phyloP scores from a whole-genome alignment of 2,113 vertebrate species.

The Pelodiscus sinensis region DNA sequence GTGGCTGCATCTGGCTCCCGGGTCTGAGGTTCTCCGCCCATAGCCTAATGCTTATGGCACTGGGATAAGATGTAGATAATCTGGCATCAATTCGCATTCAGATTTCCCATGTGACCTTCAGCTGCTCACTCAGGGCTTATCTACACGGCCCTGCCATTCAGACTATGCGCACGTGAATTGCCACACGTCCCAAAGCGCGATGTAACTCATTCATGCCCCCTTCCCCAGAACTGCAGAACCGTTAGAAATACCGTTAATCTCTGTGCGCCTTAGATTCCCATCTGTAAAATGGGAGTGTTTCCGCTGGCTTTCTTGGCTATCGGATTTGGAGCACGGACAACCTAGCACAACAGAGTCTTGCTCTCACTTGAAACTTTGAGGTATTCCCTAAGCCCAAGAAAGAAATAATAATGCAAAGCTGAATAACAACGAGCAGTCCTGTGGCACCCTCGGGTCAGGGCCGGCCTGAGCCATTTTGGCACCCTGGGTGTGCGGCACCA shows the following conservation, averaged over 20 bases:
- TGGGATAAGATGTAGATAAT: neutral
- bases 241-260: neutral
- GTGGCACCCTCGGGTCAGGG: too few relatives aligned
- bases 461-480: too few relatives aligned
- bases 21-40: neutral
- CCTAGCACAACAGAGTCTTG: neutral
- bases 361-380: neutral
- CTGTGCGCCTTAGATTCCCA: rapidly evolving
- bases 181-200: too few relatives aligned
- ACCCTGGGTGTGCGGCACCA: too few relatives aligned
- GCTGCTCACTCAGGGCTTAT: neutral
- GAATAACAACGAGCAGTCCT: neutral
- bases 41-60: neutral
- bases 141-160: neutral
- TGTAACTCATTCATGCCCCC: neutral
- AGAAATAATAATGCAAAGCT: neutral
- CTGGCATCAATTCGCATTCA: neutral
- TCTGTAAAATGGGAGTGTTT: neutral
- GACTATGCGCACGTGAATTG: neutral
- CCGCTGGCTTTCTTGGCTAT: neutral
- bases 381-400: neutral
- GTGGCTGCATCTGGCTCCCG: too few relatives aligned
- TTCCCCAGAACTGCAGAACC: neutral
- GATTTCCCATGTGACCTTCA: neutral
- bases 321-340: neutral